A percentile compares a stretch with the other conserved stretches of the same genome.
Conservation (phyloP, 2,113 vertebrate genomes). For the Gymnorhina tibicen region DNA sequence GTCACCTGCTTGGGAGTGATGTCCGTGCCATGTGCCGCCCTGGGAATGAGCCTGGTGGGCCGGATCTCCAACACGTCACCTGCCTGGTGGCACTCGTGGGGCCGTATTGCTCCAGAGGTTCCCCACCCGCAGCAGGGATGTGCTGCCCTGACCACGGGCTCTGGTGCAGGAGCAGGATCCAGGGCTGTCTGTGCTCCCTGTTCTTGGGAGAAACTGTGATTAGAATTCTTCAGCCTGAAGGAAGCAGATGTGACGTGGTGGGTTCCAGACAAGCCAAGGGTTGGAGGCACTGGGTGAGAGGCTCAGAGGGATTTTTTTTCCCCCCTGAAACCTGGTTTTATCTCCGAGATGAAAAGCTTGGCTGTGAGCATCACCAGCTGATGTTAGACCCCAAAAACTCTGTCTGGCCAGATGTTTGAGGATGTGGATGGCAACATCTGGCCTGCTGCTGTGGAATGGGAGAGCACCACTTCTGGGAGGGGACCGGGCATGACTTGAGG, state of each 20-base stretch:
- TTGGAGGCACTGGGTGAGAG: not conserved
- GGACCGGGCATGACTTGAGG: not conserved
- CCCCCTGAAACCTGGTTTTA: not conserved
- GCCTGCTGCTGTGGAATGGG: not conserved
- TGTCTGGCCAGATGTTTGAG: not conserved
- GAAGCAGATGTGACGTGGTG: not conserved
- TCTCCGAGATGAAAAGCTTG: not conserved
- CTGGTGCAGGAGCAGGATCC: not conserved
- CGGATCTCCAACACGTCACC: accelerated
- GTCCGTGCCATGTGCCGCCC: accelerated
- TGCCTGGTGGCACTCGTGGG: not conserved
- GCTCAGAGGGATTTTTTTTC: accelerated
- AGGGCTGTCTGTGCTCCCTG: not conserved
- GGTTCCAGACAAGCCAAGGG: not conserved
- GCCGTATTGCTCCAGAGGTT: accelerated
- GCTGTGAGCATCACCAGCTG: not conserved
- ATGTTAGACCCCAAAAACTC: not conserved
- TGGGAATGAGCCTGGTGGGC: not conserved
- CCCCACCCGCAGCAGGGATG: not conserved
- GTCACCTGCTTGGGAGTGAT: not conserved
- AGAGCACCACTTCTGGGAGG: not conserved
- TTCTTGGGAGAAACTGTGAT: not conserved
- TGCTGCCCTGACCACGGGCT: not conserved
- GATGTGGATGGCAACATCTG: not conserved
- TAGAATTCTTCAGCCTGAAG: not conserved